These are phyloP conservation scores for Calypte anna DNA, from an alignment of 2,113 vertebrate species.

Conservation along the genomic window DNA sequence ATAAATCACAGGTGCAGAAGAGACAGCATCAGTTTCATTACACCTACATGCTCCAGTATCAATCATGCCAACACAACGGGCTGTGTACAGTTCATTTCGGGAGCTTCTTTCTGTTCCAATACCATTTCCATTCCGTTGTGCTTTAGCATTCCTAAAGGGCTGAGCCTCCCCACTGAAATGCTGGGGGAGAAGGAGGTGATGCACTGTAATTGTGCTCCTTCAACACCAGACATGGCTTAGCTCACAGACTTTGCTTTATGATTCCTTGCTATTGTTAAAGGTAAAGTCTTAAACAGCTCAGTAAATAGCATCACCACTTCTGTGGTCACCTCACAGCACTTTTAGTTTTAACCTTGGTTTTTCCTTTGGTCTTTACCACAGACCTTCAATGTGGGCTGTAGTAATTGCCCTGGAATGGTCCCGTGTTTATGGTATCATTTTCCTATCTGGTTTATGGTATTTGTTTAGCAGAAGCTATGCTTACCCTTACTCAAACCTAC, in stretches of 20 bases:
- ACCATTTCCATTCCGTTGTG: slow-evolving; percentile 73
- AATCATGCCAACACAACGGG: slow-evolving; percentile 83
- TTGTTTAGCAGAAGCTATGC: neutral
- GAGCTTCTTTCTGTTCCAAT: slow-evolving; percentile 79
- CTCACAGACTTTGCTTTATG: neutral
- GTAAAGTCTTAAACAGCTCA: neutral
- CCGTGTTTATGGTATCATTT: neutral
- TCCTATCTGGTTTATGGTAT: neutral
- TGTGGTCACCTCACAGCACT: neutral
- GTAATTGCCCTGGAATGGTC: neutral
- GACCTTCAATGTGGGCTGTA: neutral
- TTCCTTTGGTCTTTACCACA: neutral
- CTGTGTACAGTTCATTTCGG: slow-evolving; percentile 82
- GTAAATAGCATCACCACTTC: neutral
- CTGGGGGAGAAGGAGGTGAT: neutral
- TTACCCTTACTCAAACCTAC: neutral
- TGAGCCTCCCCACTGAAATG: neutral
- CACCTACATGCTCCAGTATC: slow-evolving; percentile 88
- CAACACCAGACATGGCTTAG: neutral
- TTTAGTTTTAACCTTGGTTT: neutral
- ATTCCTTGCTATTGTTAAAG: neutral
- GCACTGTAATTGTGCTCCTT: slow-evolving; percentile 9
- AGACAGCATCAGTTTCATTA: slow-evolving; percentile 89
- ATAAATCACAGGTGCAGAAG: slow-evolving; percentile 90
- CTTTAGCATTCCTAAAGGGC: slow-evolving; percentile 60